Conservation (phyloP, 2,888 invertebrate genomes). For the Myathropa florea region DNA sequence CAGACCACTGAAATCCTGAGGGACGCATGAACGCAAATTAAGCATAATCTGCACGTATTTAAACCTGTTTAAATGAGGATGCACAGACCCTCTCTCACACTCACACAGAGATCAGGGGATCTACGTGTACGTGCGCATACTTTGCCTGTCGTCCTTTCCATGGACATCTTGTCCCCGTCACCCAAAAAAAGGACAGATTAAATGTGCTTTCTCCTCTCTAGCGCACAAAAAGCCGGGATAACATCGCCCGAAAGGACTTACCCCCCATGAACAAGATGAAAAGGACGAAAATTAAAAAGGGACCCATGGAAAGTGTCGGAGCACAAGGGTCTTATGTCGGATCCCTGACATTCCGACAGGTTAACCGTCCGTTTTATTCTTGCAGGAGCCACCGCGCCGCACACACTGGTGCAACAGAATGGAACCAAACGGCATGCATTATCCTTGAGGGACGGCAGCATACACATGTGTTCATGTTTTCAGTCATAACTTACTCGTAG, state of each 20-base stretch:
- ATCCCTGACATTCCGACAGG: constrained; percentile 66
- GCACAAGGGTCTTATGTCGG: constrained; percentile 3
- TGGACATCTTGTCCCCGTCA: background rate
- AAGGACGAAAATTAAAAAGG: background rate
- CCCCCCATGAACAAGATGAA: background rate
- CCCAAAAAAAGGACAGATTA: background rate
- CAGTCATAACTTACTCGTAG: constrained; percentile 54
- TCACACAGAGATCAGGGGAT: background rate
- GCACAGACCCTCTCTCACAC: background rate
- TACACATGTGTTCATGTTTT: background rate
- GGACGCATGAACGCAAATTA: background rate
- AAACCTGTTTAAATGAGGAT: background rate
- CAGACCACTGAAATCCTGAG: background rate
- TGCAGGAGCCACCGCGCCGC: background rate
- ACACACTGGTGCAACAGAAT: constrained; percentile 39
- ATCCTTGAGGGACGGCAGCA: constrained; percentile 33
- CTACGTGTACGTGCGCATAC: background rate
- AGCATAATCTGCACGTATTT: background rate
- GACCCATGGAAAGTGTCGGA: background rate
- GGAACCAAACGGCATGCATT: constrained; percentile 44
- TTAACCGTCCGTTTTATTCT: constrained; percentile 53
- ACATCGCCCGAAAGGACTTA: background rate
- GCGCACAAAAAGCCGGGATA: background rate
- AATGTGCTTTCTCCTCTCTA: background rate
- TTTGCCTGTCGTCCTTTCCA: background rate